Evolutionary conservation across 2,113 vertebrate species (phyloP).

Genomic region (Empidonax alnorum): DNA sequence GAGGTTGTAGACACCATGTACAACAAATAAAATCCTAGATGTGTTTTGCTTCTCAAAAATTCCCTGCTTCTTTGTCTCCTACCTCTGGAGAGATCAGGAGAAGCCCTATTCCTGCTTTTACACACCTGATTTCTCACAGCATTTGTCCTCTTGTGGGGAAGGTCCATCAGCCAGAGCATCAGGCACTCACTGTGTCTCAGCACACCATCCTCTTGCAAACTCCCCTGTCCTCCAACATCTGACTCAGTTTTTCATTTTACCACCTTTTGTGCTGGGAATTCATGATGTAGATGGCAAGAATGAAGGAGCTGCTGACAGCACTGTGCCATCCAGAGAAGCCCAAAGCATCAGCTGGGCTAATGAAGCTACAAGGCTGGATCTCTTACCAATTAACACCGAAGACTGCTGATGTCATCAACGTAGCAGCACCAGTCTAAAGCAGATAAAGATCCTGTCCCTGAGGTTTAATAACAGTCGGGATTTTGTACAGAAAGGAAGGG

Average conservation of each 20-base stretch:
- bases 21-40: neutral
- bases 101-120: neutral
- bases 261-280: neutral
- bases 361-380: neutral
- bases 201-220: neutral
- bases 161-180: neutral
- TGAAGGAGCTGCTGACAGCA: neutral
- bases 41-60: neutral
- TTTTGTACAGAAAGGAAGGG: neutral
- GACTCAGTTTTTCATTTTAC: neutral
- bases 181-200: fast-evolving
- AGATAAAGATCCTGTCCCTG: neutral
- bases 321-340: neutral
- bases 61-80: neutral
- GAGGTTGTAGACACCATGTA: neutral
- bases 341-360: neutral
- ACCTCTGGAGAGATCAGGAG: fast-evolving
- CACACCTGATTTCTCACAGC: fast-evolving
- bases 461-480: neutral
- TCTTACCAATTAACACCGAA: neutral
- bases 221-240: neutral
- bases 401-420: fast-evolving
- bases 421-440: neutral
- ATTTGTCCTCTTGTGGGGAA: neutral
- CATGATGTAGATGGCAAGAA: fast-evolving